Conservation (phyloP, 2,797 vertebrate species). For the Sus cebifrons region DNA sequence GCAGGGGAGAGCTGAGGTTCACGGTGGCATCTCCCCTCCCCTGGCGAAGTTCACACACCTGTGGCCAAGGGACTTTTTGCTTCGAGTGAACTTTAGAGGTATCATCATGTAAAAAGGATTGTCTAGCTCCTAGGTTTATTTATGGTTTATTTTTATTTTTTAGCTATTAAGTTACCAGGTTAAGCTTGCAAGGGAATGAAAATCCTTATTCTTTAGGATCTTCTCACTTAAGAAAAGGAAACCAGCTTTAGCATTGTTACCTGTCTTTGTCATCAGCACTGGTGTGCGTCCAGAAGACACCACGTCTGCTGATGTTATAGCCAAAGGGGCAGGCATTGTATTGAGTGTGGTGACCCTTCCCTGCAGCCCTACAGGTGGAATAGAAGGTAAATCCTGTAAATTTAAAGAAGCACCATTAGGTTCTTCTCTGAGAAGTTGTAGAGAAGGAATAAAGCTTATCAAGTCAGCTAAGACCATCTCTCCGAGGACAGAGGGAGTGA, state of each 20-base stretch:
- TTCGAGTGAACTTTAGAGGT: background rate
- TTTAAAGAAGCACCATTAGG: background rate
- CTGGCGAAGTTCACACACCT: background rate
- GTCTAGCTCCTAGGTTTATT: background rate
- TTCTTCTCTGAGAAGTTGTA: background rate
- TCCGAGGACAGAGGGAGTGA: background rate
- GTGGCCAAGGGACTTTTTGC: background rate
- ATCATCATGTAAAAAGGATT: background rate
- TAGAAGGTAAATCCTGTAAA: background rate
- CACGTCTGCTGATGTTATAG: background rate
- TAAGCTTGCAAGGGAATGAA: background rate
- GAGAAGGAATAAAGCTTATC: background rate
- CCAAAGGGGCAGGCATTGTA: no score
- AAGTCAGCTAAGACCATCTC: background rate
- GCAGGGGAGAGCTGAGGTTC: background rate
- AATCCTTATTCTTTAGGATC: background rate
- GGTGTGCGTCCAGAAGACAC: background rate
- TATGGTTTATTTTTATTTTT: background rate
- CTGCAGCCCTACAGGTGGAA: background rate
- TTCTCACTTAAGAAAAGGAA: background rate
- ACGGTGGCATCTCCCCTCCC: accelerated
- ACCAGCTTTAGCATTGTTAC: accelerated
- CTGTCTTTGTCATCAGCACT: no score
- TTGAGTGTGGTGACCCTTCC: no score
- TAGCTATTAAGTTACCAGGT: background rate